Evolutionary conservation across 2,113 vertebrate species (phyloP).

Genomic region (Genyomyrus donnyi): DNA sequence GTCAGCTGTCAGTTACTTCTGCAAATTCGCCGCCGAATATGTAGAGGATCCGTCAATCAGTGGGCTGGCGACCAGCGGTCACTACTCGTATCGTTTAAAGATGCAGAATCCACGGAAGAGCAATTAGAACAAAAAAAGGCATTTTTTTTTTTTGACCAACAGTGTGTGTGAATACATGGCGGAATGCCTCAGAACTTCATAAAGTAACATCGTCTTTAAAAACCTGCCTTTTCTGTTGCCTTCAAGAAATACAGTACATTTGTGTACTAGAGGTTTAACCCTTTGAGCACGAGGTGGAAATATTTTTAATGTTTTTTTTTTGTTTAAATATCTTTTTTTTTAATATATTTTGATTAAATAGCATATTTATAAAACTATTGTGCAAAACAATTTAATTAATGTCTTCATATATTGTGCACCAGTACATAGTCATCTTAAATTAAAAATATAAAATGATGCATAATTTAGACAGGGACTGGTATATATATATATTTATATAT

Average conservation of each 20-base stretch:
- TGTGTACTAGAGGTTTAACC: conserved; percentile 86
- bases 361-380: conserved; percentile 79
- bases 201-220: conserved; percentile 97
- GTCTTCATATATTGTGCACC: conserved; percentile 71
- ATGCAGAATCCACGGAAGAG: conserved; percentile 90
- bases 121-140: conserved; percentile 92
- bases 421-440: conserved; percentile 74
- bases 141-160: conserved; percentile 84
- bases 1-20: conserved; percentile 98
- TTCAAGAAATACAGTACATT: conserved; percentile 90
- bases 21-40: conserved; percentile 96
- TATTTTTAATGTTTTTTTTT: conserved; percentile 44
- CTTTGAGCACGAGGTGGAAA: conserved; percentile 89
- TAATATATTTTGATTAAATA: conserved; percentile 64
- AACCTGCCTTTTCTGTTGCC: conserved; percentile 77
- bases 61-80: conserved; percentile 92
- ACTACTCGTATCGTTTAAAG: conserved; percentile 90
- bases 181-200: conserved; percentile 82
- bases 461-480: conserved; percentile 72
- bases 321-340: conserved; percentile 13
- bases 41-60: conserved; percentile 86
- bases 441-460: conserved; percentile 77
- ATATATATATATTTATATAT: conserved; percentile 45
- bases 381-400: conserved; percentile 86
- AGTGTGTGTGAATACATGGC: conserved; percentile 87